Evolutionary conservation across 2,797 vertebrate genomes (phyloP), one percentile per base, ranked within the genome.

Genomic region (Danionella dracula): DNA sequence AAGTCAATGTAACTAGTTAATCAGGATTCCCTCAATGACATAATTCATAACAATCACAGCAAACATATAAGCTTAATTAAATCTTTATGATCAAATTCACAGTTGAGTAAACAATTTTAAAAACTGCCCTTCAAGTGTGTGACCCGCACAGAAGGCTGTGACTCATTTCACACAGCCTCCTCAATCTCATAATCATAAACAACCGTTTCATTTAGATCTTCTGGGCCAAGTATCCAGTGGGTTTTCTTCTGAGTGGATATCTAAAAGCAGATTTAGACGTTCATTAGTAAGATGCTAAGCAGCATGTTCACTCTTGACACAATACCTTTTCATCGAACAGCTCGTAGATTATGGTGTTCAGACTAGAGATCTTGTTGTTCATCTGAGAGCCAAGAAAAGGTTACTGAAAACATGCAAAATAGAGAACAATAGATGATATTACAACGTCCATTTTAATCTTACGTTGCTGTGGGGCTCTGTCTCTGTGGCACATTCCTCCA

Each of bases 161-260:
- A 3, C 23, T 3, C 3, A 20, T 6, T 23, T 41, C 16, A 37
- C 1, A 17, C n/a, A 1, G 4, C 31, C 5, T 4, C 8, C 9
- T 31, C 31, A 1, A 32, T 5, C 41, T 54, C 35, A 51, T 57
- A 67, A 8, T 76, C 66, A 54, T 53, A 71, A 10, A 66, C 23
- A 29, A 81, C 7, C 0, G 76, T 81, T 19, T 79, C 78, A 49
- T 78, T 61, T 1, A 76, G 76, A 46, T 81, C 67, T 31, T 73
- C 78, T 7, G 78, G 76, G 2, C 79, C 79, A 21, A 81, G 76
- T 27, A 78, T 69, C 71, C 58, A 60, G 4, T 81, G 80, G 8
- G 60, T 32, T 44, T 76, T 74, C 66, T 76, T 79, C 32, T 23
- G 66, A 55, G 78, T 81, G n/a, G 80, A 81, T 55, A 78, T 68